Evolutionary conservation across 2,888 invertebrate genomes (phyloP).

Genomic region (Frankliniella fusca): DNA sequence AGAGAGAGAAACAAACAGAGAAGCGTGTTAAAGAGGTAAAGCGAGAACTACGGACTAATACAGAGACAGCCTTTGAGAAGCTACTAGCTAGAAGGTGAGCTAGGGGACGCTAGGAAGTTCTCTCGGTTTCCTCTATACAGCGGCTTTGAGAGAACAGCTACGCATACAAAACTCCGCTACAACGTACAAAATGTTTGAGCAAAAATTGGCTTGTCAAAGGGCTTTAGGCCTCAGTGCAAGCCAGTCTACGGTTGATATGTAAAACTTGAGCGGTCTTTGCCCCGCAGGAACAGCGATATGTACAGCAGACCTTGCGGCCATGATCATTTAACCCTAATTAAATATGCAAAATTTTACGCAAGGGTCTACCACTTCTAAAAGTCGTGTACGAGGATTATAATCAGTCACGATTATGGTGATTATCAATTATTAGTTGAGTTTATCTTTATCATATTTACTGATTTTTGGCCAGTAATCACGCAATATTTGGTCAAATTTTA

Average conservation of each 20-base stretch:
- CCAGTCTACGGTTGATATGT: constrained; percentile 31
- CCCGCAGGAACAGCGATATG: constrained; percentile 17
- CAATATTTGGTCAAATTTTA: too few relatives aligned
- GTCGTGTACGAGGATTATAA: too few relatives aligned
- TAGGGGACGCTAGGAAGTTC: constrained; percentile 26
- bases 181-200: constrained; percentile 7
- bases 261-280: constrained; percentile 45
- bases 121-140: not conserved
- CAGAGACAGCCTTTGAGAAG: constrained; percentile 11
- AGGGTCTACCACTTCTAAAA: too few relatives aligned
- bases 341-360: not conserved
- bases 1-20: constrained; percentile 39
- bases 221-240: not conserved
- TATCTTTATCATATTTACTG: too few relatives aligned
- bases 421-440: too few relatives aligned
- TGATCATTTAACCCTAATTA: too few relatives aligned
- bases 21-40: constrained; percentile 35
- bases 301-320: not conserved
- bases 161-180: not conserved
- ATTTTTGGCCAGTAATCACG: too few relatives aligned
- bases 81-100: not conserved
- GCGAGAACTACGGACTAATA: constrained; percentile 27
- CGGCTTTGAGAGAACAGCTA: too few relatives aligned
- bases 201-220: not conserved
- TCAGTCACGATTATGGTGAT: too few relatives aligned